Evolutionary conservation across 2,888 invertebrate species (phyloP).

Genomic region (Clunio marinus): DNA sequence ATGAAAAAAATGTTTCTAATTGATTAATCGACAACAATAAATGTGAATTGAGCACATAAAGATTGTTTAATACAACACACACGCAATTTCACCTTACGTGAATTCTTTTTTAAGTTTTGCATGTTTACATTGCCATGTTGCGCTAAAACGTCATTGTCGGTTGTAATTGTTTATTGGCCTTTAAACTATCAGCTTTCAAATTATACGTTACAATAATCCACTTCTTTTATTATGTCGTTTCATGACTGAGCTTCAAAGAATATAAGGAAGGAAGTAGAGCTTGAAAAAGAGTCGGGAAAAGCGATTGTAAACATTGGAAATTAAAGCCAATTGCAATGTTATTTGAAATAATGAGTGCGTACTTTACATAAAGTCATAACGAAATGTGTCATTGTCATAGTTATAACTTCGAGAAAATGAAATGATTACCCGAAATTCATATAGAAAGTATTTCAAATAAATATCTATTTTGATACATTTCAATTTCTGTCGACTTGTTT

Average conservation of each 20-base stretch:
- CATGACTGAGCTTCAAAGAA: neutral
- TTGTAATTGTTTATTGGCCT: constrained; percentile 28
- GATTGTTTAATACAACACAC: neutral
- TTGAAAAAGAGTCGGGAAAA: constrained; percentile 12
- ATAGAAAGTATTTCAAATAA: no score
- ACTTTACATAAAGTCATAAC: no score
- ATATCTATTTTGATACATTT: no score
- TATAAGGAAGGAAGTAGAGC: constrained; percentile 19
- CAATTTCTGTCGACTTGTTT: no score
- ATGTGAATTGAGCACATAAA: neutral
- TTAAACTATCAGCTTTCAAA: constrained; percentile 27
- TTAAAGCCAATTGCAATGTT: constrained; percentile 14
- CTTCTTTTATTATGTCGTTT: neutral
- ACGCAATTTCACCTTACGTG: constrained; percentile 18
- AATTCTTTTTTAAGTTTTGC: constrained; percentile 10
- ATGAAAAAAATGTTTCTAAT: constrained; percentile 20
- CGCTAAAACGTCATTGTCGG: constrained; percentile 3
- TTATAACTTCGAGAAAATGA: no score
- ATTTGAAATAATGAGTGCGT: neutral
- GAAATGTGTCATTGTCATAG: no score
- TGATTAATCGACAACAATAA: constrained; percentile 20
- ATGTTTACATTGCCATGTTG: neutral
- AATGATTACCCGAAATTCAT: no score
- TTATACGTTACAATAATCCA: constrained; percentile 5
- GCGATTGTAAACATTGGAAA: neutral